Evolutionary conservation across 2,797 vertebrate genomes (phyloP).

Genomic region (Gorsachius magnificus): DNA sequence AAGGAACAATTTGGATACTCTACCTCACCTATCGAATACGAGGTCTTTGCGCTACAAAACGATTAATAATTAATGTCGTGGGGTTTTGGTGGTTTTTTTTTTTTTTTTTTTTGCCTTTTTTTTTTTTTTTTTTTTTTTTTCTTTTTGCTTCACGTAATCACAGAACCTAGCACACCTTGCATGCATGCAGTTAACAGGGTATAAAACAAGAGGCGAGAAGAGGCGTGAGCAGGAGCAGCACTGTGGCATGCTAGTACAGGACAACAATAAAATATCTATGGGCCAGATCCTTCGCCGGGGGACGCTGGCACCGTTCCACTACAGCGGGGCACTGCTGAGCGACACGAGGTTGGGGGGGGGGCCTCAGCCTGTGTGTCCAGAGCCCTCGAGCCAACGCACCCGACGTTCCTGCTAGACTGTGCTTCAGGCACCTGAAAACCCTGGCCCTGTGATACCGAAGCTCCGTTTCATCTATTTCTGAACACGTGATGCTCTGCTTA

Average conservation of each 20-base stretch:
- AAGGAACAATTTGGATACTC: not conserved
- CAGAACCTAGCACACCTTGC: not conserved
- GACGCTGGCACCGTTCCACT: not conserved
- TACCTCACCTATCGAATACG: not conserved
- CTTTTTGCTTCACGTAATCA: not conserved
- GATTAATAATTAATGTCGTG: not conserved
- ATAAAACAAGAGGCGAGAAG: not conserved
- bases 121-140: not conserved
- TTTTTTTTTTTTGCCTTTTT: not conserved
- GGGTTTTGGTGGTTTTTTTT: not conserved
- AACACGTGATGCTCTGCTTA: slow-evolving; percentile 46
- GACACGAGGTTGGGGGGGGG: not conserved
- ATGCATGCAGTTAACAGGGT: not conserved
- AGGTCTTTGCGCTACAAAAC: not conserved
- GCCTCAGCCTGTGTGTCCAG: not conserved
- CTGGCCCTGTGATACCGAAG: slow-evolving; percentile 51
- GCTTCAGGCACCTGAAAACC: slow-evolving; percentile 36
- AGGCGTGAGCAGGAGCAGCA: slow-evolving; percentile 71
- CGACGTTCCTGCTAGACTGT: not conserved
- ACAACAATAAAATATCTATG: slow-evolving; percentile 59
- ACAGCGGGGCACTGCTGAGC: not conserved
- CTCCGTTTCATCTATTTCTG: slow-evolving; percentile 48
- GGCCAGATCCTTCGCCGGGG: not conserved
- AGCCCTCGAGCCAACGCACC: not conserved
- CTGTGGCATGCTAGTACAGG: slow-evolving; percentile 74